Conservation (phyloP, 2,888 invertebrate genomes). For the Microplitis manilae region DNA sequence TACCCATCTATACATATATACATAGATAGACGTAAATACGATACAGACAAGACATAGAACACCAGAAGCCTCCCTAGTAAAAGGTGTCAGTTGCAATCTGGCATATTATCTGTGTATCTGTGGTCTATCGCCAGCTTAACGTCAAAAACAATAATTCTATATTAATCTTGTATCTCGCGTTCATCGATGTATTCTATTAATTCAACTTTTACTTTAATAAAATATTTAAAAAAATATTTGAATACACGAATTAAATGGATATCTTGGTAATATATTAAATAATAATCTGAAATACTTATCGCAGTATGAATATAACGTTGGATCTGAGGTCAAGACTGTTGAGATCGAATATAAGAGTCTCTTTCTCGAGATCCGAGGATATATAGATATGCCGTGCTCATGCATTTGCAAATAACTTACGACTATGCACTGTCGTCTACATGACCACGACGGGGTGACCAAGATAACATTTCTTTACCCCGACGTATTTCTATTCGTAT, state of each 20-base stretch:
- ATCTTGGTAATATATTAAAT: background rate
- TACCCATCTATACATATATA: background rate
- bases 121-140: background rate
- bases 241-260: background rate
- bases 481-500: background rate
- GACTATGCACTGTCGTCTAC: background rate
- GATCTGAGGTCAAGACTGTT: background rate
- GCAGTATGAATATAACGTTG: background rate
- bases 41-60: constrained; percentile 11
- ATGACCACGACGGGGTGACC: background rate
- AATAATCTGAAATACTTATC: background rate
- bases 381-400: background rate
- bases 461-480: background rate
- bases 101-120: constrained; percentile 36
- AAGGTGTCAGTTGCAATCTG: constrained; percentile 54
- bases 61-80: constrained; percentile 46
- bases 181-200: background rate
- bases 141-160: background rate
- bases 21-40: background rate
- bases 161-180: background rate
- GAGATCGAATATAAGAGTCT: background rate
- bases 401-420: background rate
- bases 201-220: background rate
- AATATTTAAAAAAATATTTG: background rate
- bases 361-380: background rate